phyloP scores from a whole-genome alignment of 2,113 vertebrate genomes.

The Ahaetulla prasina region DNA sequence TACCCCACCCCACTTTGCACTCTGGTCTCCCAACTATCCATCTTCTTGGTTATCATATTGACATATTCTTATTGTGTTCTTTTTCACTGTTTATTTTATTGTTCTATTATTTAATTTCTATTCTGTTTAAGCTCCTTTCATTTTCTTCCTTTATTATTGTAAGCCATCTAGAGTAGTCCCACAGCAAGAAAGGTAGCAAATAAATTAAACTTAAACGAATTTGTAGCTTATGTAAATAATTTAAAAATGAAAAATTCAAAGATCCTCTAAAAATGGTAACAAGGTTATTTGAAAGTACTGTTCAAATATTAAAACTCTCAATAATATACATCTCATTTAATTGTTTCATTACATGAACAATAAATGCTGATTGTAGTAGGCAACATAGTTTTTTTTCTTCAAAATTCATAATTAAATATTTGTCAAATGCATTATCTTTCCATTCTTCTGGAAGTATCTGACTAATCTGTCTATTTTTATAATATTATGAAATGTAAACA shows the following conservation, averaged over 20 bases:
- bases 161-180: background rate
- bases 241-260: background rate
- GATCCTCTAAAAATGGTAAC: background rate
- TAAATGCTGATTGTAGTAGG: background rate
- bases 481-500: background rate
- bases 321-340: background rate
- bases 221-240: background rate
- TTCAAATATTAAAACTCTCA: background rate
- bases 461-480: background rate
- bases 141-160: background rate
- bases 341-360: background rate
- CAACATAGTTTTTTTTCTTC: background rate
- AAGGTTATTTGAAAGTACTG: background rate
- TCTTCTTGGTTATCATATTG: background rate
- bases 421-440: background rate
- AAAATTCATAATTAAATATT: background rate
- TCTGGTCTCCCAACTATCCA: background rate
- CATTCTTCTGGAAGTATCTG: background rate
- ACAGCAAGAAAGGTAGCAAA: background rate
- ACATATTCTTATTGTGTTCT: background rate
- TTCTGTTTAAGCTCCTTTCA: background rate
- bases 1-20: background rate
- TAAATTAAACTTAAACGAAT: background rate
- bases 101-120: background rate
- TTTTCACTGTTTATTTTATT: background rate